Evolutionary conservation across 2,113 vertebrate genomes (phyloP).

Genomic region (Deroptyus accipitrinus): DNA sequence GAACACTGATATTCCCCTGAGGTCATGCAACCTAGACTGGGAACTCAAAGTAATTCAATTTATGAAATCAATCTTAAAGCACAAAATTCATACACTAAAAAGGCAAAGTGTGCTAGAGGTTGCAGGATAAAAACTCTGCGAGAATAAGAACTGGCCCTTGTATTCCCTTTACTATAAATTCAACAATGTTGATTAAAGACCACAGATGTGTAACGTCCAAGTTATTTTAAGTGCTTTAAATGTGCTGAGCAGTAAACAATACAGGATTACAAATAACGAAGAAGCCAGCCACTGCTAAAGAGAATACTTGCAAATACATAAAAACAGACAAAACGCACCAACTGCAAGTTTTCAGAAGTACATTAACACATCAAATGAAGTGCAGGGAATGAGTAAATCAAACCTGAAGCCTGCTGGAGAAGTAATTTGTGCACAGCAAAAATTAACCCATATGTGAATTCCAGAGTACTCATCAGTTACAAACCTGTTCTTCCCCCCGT

Average conservation of each 20-base stretch:
- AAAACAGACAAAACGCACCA: neutral
- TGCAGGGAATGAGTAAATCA: neutral
- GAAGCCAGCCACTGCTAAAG: neutral
- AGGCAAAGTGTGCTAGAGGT: neutral
- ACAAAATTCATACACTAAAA: neutral
- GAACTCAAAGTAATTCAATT: neutral
- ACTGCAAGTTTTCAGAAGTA: neutral
- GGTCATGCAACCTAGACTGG: neutral
- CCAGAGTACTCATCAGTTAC: neutral
- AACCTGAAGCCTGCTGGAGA: neutral
- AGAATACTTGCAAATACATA: neutral
- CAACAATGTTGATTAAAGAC: neutral
- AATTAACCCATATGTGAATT: neutral
- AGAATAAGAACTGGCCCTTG: neutral
- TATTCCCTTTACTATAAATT: neutral
- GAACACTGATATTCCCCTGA: neutral
- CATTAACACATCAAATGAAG: neutral
- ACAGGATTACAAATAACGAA: slow-evolving; percentile 17
- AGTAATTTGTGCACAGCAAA: neutral
- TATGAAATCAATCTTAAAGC: neutral
- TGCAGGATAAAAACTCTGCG: neutral
- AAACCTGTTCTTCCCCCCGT: neutral
- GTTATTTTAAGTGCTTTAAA: slow-evolving; percentile 46
- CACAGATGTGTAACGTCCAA: neutral
- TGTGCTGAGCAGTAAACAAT: slow-evolving; percentile 12